Evolutionary conservation across 2,113 vertebrate genomes (phyloP).

Genomic region (Actinemys pallida): DNA sequence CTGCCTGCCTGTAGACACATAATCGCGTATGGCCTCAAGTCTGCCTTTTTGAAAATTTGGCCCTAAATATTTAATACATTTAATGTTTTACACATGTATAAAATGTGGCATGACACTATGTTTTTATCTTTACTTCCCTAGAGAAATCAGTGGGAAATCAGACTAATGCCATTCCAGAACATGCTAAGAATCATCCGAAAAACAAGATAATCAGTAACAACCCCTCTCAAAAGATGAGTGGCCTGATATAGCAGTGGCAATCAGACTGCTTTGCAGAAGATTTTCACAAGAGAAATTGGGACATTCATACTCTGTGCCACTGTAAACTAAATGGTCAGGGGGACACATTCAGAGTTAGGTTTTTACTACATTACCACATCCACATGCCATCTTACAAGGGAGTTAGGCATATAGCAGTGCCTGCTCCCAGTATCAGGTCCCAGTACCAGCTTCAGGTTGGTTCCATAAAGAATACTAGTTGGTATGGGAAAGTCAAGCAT

Average conservation of each 20-base stretch:
- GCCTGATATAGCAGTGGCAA: neutral
- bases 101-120: neutral
- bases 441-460: neutral
- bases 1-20: neutral
- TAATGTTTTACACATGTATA: neutral
- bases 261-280: neutral
- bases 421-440: fast-evolving
- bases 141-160: neutral
- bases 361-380: neutral
- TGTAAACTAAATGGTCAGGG: neutral
- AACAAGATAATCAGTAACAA: neutral
- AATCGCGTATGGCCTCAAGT: neutral
- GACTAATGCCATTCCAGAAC: neutral
- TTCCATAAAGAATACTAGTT: neutral
- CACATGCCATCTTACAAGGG: neutral
- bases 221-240: neutral
- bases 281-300: neutral
- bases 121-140: neutral
- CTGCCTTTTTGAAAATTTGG: neutral
- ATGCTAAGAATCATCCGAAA: neutral
- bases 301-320: neutral
- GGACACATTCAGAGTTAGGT: neutral
- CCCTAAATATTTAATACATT: neutral
- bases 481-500: neutral
- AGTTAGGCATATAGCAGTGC: neutral